phyloP scores from a whole-genome alignment of 2,888 invertebrate species.

The Himalopsyche tibetana region DNA sequence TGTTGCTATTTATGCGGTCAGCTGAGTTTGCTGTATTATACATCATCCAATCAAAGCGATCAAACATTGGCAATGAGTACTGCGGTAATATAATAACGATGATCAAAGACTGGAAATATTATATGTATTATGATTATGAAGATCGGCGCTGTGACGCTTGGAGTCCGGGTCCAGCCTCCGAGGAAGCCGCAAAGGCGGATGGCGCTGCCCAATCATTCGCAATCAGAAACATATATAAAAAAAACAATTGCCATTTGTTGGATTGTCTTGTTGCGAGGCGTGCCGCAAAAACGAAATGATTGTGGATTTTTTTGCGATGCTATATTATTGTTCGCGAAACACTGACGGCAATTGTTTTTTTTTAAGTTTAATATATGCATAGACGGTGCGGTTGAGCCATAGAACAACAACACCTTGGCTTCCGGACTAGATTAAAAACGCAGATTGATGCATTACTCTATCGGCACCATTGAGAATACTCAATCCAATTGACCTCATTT shows the following conservation, averaged over 20 bases:
- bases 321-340: background rate
- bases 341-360: background rate
- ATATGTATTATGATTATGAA: background rate
- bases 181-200: constrained; percentile 26
- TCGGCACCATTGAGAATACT: too few species aligned
- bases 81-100: constrained; percentile 17
- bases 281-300: constrained; percentile 18
- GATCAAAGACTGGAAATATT: background rate
- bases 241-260: constrained; percentile 12
- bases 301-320: background rate
- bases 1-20: too few species aligned
- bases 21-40: background rate
- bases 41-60: background rate
- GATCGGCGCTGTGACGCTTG: background rate
- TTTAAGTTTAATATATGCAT: background rate
- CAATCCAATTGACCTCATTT: too few species aligned
- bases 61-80: background rate
- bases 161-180: constrained; percentile 2
- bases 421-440: background rate
- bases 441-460: too few species aligned
- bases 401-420: background rate
- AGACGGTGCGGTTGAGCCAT: too few species aligned
- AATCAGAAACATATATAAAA: background rate
- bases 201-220: constrained; percentile 25
- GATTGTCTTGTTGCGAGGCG: constrained; percentile 15